phyloP scores from a whole-genome alignment of 2,113 vertebrate genomes.

The Brachyistius frenatus region DNA sequence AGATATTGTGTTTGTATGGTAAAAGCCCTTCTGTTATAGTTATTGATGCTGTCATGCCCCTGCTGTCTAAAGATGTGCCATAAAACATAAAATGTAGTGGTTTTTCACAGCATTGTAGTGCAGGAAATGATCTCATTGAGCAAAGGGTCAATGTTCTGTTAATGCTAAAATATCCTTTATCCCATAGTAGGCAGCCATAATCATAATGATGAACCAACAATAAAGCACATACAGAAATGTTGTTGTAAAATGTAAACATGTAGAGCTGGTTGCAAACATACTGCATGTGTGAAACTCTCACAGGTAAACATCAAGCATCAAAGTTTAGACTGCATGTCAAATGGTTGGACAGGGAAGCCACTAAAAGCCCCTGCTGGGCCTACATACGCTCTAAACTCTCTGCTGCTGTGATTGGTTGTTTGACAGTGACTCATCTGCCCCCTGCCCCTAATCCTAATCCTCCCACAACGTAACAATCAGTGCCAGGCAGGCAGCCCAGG shows the following conservation, averaged over 20 bases:
- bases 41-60: slow-evolving; percentile 52
- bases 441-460: no score
- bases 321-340: not conserved
- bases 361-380: no score
- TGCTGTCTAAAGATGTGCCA: slow-evolving; percentile 34
- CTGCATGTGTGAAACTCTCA: no score
- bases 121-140: not conserved
- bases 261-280: no score
- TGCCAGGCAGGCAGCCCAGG: no score
- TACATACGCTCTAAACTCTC: no score
- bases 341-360: no score
- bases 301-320: not conserved
- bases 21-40: slow-evolving; percentile 64
- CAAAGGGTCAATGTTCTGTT: not conserved
- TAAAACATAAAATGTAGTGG: slow-evolving; percentile 7
- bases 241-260: not conserved
- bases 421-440: no score
- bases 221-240: not conserved
- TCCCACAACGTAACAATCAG: no score
- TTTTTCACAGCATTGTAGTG: not conserved
- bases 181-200: not conserved
- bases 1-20: slow-evolving; percentile 70
- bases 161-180: not conserved
- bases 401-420: no score
- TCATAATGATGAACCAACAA: not conserved